phyloP scores from a whole-genome alignment of 2,888 invertebrate species.

The Aphrophora alni region DNA sequence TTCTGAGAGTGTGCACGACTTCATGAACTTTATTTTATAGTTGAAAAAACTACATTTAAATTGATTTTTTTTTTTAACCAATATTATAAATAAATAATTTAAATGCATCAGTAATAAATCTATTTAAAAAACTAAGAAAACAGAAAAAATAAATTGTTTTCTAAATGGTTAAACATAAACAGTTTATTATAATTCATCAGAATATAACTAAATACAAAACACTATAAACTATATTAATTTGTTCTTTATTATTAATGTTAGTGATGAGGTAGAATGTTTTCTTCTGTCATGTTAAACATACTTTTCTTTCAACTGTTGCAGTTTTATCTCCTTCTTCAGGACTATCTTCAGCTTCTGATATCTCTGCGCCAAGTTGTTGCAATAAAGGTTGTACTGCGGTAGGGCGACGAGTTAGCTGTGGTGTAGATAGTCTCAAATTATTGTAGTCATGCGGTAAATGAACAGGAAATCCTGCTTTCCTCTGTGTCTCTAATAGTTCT shows the following conservation, averaged over 20 bases:
- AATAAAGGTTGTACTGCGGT: conserved; percentile 65
- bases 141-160: neutral
- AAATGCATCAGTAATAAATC: neutral
- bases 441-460: conserved; percentile 77
- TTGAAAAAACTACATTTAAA: too few relatives aligned
- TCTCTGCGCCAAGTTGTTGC: conserved; percentile 73
- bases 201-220: neutral
- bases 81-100: too few relatives aligned
- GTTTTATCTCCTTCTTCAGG: conserved; percentile 80
- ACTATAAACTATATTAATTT: neutral
- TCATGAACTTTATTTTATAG: too few relatives aligned
- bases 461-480: conserved; percentile 85
- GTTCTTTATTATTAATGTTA: neutral
- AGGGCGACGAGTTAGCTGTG: conserved; percentile 70
- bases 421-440: conserved; percentile 67
- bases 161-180: neutral
- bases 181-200: neutral
- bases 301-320: conserved; percentile 74
- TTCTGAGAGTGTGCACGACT: too few relatives aligned
- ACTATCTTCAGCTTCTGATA: conserved; percentile 86
- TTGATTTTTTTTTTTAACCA: too few relatives aligned
- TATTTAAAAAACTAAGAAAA: neutral
- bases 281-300: conserved; percentile 42
- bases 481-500: conserved; percentile 84
- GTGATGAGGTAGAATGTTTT: neutral